Evolutionary conservation across 2,113 vertebrate genomes (phyloP).

Genomic region (Pedetes capensis): DNA sequence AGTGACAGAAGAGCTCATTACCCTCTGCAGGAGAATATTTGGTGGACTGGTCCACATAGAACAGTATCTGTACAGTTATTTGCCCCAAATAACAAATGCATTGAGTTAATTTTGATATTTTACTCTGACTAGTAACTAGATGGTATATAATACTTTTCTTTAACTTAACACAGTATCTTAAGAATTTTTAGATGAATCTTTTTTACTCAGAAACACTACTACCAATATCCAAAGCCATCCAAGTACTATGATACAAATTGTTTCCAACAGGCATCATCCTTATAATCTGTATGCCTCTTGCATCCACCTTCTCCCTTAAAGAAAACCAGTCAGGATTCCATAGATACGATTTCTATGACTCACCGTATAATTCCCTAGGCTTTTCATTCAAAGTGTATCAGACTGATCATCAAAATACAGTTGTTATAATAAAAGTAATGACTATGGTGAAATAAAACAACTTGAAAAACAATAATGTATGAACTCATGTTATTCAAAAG

Average conservation of each 20-base stretch:
- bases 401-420: neutral
- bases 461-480: neutral
- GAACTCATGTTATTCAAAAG: neutral
- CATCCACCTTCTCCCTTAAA: neutral
- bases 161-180: neutral
- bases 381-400: too few species aligned
- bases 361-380: accelerated
- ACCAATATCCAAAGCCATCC: accelerated
- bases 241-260: neutral
- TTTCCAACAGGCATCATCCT: neutral
- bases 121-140: neutral
- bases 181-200: too few species aligned
- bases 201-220: neutral
- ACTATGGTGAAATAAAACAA: neutral
- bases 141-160: neutral
- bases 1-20: neutral
- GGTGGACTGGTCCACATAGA: accelerated
- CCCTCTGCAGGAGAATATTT: neutral
- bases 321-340: neutral
- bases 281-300: neutral
- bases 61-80: neutral
- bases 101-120: neutral
- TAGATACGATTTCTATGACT: neutral
- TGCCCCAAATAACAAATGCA: neutral
- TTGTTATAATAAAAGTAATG: neutral